Base-by-base conservation (phyloP, 1,140 invertebrate species). In the Drosophila bipectinata region DNA sequence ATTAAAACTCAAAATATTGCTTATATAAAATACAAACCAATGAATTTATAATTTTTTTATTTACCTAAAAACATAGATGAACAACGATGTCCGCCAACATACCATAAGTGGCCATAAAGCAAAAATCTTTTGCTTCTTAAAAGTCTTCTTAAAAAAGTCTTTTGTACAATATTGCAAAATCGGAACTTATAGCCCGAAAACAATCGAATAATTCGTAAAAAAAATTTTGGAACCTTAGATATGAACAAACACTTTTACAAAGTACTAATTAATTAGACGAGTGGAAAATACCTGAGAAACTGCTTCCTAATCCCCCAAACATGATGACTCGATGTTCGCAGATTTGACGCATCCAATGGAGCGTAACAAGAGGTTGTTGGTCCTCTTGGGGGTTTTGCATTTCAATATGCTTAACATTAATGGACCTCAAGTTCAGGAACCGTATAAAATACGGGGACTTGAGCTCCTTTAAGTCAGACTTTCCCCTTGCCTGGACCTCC, bases 391-490 rank as follows among this genome's bases (percentile, higher is more conserved):
- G 66, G 59, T 26, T 71, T 79, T 71, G 41, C 69, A 55, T 66
- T 74, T 28, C 63, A 69, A 32, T 73, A 76, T 67, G 73, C 62
- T 68, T 55, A 58, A 47, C 71, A 79, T 83, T 83, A 84, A 78
- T 79, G 63, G 34, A 79, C 80, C 47, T 57, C 49, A 59, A 77
- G 63, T 79, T 68, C 57, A 61, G 54, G 64, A 83, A 68, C 77
- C 77, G 75, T 72, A 77, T 57, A 72, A 79, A 79, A 83, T 66
- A 67, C 63, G 79, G 71, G 63, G 69, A 83, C 76, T 75, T 64
- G 60, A 74, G 72, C 72, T 74, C 48, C 44, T 56, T 48, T 30
- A 51, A 83, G 74, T 79, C 58, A 44, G 44, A 45, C 41, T 21
- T 30, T 15, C n/a, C 28, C 14, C 37, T 9, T 15, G 5, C 26